Base-by-base conservation (phyloP, 2,888 invertebrate species). In the Stegana nigrithorax region DNA sequence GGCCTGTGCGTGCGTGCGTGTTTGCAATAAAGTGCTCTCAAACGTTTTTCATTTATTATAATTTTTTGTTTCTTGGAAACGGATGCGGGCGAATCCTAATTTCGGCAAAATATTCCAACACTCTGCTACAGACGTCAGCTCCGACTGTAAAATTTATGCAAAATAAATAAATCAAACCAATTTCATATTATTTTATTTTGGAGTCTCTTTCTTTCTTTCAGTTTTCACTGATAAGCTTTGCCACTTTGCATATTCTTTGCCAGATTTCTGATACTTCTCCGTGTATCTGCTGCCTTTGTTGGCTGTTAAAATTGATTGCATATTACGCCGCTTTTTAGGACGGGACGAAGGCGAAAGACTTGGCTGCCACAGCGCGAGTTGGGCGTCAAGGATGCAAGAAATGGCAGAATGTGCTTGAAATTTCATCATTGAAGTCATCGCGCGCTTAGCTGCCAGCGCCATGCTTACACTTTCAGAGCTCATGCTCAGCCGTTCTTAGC, bases 61-160 rank as follows among this genome's bases (percentile, higher is more conserved):
- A n/a, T n/a, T n/a, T n/a, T n/a, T n/a, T n/a, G n/a, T n/a, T n/a
- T n/a, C n/a, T n/a, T n/a, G n/a, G n/a, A n/a, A n/a, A n/a, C n/a
- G n/a, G n/a, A n/a, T n/a, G n/a, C n/a, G n/a, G n/a, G n/a, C n/a
- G n/a, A n/a, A n/a, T n/a, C n/a, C n/a, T n/a, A n/a, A n/a, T n/a
- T 10, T 6, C 17, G 29, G 29, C 4, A 27, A 25, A 44, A 57
- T n/a, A n/a, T n/a, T n/a, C n/a, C n/a, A n/a, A n/a, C n/a, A n/a
- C n/a, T n/a, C n/a, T n/a, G n/a, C n/a, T n/a, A n/a, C n/a, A n/a
- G 53, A 51, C 25, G 60, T 69, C 69, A 69, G 66, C 60, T 14
- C 17, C 2, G 17, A 39, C 39, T 39, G 39, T 17, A 39, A 70
- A 65, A 69, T 64, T 70, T 59, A 70, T 64, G 70, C 69, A 66